These are phyloP conservation scores for Armadillidium nasatum DNA, from an alignment of 1,140 invertebrate genomes.

Conservation along the genomic window DNA sequence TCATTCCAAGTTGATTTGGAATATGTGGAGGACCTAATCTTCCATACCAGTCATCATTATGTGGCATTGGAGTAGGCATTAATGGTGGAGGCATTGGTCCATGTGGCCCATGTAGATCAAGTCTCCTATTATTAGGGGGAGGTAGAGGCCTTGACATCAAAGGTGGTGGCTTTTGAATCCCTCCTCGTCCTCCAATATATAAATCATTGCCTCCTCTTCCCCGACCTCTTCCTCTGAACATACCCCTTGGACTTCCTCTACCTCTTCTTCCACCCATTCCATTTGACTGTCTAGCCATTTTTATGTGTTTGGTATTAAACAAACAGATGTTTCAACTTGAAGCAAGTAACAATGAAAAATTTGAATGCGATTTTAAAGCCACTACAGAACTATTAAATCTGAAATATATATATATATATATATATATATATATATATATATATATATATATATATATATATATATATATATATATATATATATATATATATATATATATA, in stretches of 20 bases:
- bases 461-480: too few species aligned
- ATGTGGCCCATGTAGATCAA: neutral
- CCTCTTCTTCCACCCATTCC: neutral
- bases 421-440: too few species aligned
- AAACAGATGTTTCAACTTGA: too few species aligned
- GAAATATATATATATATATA: too few species aligned
- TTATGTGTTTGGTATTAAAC: neutral
- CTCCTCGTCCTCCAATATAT: neutral
- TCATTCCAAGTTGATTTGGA: neutral
- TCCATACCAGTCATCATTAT: neutral
- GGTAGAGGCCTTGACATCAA: neutral
- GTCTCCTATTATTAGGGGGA: neutral
- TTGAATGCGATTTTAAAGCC: too few species aligned
- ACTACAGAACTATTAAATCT: too few species aligned
- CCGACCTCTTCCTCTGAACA: neutral
- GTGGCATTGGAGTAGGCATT: neutral
- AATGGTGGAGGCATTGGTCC: neutral
- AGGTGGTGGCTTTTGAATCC: neutral
- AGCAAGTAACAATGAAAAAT: too few species aligned
- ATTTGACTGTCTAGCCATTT: constrained; percentile 4
- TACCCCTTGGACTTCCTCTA: neutral
- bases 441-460: too few species aligned
- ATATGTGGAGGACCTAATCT: neutral
- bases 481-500: too few species aligned
- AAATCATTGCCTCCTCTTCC: neutral